These are phyloP conservation scores for Hypanus sabinus DNA, from an alignment of 2,113 vertebrate genomes.

Conservation along the genomic window DNA sequence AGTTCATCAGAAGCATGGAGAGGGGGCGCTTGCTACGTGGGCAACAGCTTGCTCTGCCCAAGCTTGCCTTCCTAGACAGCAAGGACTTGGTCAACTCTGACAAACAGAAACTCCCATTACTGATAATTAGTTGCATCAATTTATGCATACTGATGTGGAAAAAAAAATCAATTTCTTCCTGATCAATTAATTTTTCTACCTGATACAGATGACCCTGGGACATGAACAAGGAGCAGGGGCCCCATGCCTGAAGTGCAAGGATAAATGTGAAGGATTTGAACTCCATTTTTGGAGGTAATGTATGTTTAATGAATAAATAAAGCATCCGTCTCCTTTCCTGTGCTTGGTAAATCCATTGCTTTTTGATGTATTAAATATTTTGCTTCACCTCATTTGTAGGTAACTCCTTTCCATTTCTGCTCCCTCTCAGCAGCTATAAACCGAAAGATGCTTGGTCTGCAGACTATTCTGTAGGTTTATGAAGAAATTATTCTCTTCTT, in stretches of 20 bases:
- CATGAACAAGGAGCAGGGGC: constrained; percentile 93
- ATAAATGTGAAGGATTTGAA: constrained; percentile 94
- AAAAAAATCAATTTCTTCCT: too few relatives aligned
- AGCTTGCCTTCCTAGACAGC: too few relatives aligned
- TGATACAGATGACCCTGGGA: constrained; percentile 81
- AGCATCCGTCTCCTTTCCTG: background rate
- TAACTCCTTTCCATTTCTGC: background rate
- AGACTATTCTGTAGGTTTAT: background rate
- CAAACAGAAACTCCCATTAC: background rate
- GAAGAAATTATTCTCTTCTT: background rate
- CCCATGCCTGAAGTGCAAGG: constrained; percentile 88
- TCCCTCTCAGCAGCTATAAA: background rate
- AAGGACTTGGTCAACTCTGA: too few relatives aligned
- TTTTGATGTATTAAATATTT: background rate
- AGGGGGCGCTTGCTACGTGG: too few relatives aligned
- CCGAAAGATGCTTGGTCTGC: background rate
- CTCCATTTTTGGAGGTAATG: constrained; percentile 95
- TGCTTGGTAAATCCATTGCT: background rate
- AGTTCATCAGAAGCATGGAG: too few relatives aligned
- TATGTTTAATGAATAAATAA: background rate
- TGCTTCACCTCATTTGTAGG: background rate
- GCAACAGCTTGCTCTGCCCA: too few relatives aligned
- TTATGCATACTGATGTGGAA: background rate
- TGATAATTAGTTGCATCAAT: background rate
- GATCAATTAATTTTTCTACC: background rate